These are phyloP conservation scores for Poeciliopsis prolifica DNA, from an alignment of 2,113 vertebrate genomes.

Conservation along the genomic window DNA sequence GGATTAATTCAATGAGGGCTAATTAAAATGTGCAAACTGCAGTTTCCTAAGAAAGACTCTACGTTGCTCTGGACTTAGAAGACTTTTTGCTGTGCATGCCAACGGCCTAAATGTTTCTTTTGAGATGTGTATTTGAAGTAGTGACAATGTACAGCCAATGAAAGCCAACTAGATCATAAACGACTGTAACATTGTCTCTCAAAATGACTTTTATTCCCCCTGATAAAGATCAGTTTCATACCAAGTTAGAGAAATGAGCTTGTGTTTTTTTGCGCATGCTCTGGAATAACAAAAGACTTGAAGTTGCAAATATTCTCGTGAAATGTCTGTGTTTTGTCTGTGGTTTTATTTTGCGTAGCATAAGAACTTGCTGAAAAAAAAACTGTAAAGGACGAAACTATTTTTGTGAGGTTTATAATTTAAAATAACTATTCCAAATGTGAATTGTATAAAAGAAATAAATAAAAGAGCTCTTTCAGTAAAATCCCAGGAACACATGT, in stretches of 20 bases:
- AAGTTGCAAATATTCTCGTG: slow-evolving; percentile 50
- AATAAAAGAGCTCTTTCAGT: slow-evolving; percentile 58
- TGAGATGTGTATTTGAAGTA: background rate
- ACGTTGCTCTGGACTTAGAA: slow-evolving; percentile 48
- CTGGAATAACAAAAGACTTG: slow-evolving; percentile 23
- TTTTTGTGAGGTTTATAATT: slow-evolving; percentile 65
- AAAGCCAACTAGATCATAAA: background rate
- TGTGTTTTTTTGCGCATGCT: slow-evolving; percentile 45
- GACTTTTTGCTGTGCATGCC: slow-evolving; percentile 46
- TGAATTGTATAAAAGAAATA: slow-evolving; percentile 34
- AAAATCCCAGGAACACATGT: slow-evolving; percentile 17
- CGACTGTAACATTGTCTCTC: slow-evolving; percentile 3
- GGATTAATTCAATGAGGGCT: slow-evolving; percentile 78
- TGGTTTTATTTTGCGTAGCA: slow-evolving; percentile 48
- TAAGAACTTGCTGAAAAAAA: slow-evolving; percentile 2
- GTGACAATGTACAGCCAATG: background rate
- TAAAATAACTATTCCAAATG: slow-evolving; percentile 26
- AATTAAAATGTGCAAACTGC: slow-evolving; percentile 52
- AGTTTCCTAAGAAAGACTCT: slow-evolving; percentile 63
- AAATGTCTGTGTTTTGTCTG: slow-evolving; percentile 49
- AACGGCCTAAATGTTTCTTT: slow-evolving; percentile 28
- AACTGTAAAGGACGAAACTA: slow-evolving; percentile 31
- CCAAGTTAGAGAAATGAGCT: slow-evolving; percentile 14
- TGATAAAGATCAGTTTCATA: slow-evolving; percentile 9
- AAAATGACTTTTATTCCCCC: slow-evolving; percentile 12